Conservation (phyloP, 1,140 invertebrate species). For the Papilio machaon region DNA sequence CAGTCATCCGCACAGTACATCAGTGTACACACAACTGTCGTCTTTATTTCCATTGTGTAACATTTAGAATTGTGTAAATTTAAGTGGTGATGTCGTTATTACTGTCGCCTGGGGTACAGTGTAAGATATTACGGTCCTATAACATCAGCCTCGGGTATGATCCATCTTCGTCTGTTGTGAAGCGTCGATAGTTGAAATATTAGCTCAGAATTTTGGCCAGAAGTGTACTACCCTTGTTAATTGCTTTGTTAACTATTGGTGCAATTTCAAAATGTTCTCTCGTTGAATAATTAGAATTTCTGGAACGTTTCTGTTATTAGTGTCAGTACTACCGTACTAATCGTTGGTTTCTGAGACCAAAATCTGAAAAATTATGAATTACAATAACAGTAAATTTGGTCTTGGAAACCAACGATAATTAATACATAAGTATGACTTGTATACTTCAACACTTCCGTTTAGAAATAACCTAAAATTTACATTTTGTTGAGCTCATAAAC, state of each 20-base stretch:
- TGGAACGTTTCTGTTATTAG: background rate
- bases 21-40: slow-evolving; percentile 24
- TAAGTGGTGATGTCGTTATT: background rate
- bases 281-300: slow-evolving; percentile 9
- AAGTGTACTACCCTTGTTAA: slow-evolving; percentile 3
- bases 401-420: no score
- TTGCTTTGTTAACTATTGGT: slow-evolving; percentile 23
- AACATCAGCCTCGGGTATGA: slow-evolving; percentile 34
- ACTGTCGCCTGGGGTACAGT: slow-evolving; percentile 9
- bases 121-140: slow-evolving; percentile 37
- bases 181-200: slow-evolving; percentile 38
- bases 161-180: slow-evolving; percentile 32
- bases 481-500: no score
- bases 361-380: no score
- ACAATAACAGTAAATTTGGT: no score
- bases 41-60: slow-evolving; percentile 30
- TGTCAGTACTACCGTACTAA: background rate
- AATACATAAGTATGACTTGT: no score
- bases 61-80: slow-evolving; percentile 17
- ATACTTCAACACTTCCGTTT: no score
- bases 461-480: no score
- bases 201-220: slow-evolving; percentile 20
- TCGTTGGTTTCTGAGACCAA: no score
- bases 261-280: slow-evolving; percentile 2
- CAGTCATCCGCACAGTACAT: slow-evolving; percentile 32